Evolutionary conservation across 2,797 vertebrate genomes (phyloP).

Genomic region (Poecilia gillii): DNA sequence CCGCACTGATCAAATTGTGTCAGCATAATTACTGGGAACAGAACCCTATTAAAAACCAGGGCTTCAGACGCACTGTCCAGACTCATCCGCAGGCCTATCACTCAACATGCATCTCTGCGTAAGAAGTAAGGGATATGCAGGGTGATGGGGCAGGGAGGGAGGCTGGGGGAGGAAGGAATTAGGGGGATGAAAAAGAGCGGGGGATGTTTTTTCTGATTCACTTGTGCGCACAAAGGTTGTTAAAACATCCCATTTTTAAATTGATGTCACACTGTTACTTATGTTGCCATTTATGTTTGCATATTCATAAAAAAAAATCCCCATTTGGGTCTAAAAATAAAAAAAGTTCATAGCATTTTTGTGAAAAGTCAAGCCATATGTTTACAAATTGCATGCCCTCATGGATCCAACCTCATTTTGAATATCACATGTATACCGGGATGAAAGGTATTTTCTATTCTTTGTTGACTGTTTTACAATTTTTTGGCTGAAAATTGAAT

Average conservation of each 20-base stretch:
- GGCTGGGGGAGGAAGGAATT: conserved; percentile 34
- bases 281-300: not conserved
- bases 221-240: conserved; percentile 38
- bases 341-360: not conserved
- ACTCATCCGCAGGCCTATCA: conserved; percentile 75
- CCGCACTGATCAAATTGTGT: conserved; percentile 91
- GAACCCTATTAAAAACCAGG: conserved; percentile 90
- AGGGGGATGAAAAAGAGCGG: conserved; percentile 6
- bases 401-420: not conserved
- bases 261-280: not conserved
- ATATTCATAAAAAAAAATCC: not conserved
- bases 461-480: not conserved
- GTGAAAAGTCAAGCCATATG: not conserved
- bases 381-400: not conserved
- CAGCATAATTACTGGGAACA: conserved; percentile 93
- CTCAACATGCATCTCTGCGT: conserved; percentile 72
- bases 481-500: not conserved
- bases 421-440: not conserved
- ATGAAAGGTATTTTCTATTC: not conserved
- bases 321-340: not conserved
- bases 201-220: conserved; percentile 31
- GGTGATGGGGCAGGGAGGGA: conserved; percentile 39
- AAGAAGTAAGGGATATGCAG: conserved; percentile 49
- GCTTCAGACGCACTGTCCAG: conserved; percentile 81
- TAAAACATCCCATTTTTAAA: conserved; percentile 25